phyloP scores from a whole-genome alignment of 2,888 invertebrate species.

The Pollenia amentaria region DNA sequence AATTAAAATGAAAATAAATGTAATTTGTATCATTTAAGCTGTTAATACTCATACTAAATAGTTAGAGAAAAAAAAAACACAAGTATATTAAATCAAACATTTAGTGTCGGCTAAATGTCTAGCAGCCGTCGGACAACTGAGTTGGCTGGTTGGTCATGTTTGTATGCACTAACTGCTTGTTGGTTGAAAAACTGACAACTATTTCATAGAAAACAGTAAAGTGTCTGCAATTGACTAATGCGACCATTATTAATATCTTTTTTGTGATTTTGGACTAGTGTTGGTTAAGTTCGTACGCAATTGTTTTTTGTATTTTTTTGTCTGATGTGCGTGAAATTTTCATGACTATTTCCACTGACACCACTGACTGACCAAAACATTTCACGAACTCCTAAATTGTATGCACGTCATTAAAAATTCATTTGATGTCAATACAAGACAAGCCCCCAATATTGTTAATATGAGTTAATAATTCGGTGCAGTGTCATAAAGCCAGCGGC shows the following conservation, averaged over 20 bases:
- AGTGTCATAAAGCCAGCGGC: too few relatives aligned
- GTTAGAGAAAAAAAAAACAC: conserved; percentile 5
- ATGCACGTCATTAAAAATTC: conserved; percentile 30
- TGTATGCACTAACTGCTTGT: conserved; percentile 17
- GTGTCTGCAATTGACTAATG: conserved; percentile 1
- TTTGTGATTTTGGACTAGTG: conserved; percentile 21
- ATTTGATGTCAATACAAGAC: conserved; percentile 5
- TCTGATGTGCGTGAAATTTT: conserved; percentile 45
- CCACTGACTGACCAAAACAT: background rate
- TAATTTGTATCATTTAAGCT: conserved; percentile 52
- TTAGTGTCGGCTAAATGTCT: conserved; percentile 63
- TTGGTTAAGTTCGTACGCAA: conserved; percentile 5
- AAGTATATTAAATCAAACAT: conserved; percentile 54
- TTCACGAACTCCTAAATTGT: conserved; percentile 21
- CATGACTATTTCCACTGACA: conserved; percentile 12
- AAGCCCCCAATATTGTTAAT: background rate
- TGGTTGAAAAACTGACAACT: conserved; percentile 3
- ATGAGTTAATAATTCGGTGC: too few relatives aligned
- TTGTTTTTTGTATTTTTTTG: background rate
- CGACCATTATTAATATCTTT: background rate
- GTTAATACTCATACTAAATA: conserved; percentile 41
- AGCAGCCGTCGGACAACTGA: conserved; percentile 28
- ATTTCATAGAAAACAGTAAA: background rate
- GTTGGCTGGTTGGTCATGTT: conserved; percentile 37
- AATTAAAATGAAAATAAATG: conserved; percentile 12